Conservation (phyloP, 2,113 vertebrate genomes). For the Gallinago media region DNA sequence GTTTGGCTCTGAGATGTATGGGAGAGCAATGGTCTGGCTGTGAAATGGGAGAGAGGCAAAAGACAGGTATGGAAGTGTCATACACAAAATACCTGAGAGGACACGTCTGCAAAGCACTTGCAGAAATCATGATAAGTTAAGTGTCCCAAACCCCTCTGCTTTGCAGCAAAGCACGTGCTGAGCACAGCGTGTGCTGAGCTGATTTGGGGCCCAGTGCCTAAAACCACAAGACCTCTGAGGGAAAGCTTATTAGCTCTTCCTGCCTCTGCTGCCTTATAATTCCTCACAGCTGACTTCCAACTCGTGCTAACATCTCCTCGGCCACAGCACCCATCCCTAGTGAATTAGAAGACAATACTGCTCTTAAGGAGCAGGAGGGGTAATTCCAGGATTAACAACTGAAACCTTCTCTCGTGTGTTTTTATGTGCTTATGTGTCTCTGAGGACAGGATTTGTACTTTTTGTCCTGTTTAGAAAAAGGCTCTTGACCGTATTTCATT, state of each 20-base stretch:
- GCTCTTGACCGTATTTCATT: accelerated
- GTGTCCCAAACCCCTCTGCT: not conserved
- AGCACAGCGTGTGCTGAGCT: not conserved
- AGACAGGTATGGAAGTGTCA: not conserved
- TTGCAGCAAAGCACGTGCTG: not conserved
- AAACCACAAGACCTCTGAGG: not conserved
- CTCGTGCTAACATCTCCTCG: not conserved
- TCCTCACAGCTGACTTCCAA: not conserved
- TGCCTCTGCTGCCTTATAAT: not conserved
- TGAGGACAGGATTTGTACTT: not conserved
- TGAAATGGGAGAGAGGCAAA: not conserved
- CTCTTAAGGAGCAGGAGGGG: not conserved
- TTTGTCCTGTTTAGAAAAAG: not conserved
- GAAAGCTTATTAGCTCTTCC: not conserved
- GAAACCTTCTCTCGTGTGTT: not conserved
- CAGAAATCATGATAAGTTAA: not conserved
- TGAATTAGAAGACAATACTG: not conserved
- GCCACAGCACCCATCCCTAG: not conserved
- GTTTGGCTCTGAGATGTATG: not conserved
- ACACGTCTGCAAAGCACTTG: accelerated
- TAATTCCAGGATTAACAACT: not conserved
- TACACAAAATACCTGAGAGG: not conserved
- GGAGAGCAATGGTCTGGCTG: not conserved
- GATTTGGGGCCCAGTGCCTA: not conserved
- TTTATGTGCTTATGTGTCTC: not conserved